Percentiles rank a stretch among this genome's conserved stretches.
Conservation (phyloP, 1,140 invertebrate genomes). For the Papilio helenus region DNA sequence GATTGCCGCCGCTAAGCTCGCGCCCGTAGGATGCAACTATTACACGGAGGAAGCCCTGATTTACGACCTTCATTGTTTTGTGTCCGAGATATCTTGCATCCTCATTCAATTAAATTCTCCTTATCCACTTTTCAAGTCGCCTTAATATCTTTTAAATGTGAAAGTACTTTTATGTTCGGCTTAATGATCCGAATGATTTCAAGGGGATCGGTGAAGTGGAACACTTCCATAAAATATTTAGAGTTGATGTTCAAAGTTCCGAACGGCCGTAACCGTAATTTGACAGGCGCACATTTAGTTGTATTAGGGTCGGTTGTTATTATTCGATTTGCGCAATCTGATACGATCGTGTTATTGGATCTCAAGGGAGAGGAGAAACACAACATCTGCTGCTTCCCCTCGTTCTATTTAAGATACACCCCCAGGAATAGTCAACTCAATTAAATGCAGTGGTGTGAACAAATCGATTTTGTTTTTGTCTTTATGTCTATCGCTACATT, state of each 20-base stretch:
- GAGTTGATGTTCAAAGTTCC: background rate
- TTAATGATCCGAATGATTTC: slow-evolving; percentile 25
- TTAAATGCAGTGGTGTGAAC: slow-evolving; percentile 16
- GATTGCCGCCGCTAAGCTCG: slow-evolving; percentile 75
- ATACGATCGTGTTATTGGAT: slow-evolving; percentile 42
- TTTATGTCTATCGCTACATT: background rate
- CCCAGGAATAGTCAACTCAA: slow-evolving; percentile 15
- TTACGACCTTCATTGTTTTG: slow-evolving; percentile 80
- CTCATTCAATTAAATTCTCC: slow-evolving; percentile 58
- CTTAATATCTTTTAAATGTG: slow-evolving; percentile 42
- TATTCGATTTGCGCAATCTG: slow-evolving; percentile 43
- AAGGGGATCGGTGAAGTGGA: slow-evolving; percentile 32
- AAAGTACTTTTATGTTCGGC: slow-evolving; percentile 41
- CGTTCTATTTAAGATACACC: slow-evolving; percentile 23
- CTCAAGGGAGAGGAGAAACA: slow-evolving; percentile 25
- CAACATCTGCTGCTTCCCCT: slow-evolving; percentile 43
- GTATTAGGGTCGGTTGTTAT: slow-evolving; percentile 26
- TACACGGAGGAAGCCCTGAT: slow-evolving; percentile 75
- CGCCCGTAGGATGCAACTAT: slow-evolving; percentile 75
- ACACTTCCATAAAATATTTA: slow-evolving; percentile 22
- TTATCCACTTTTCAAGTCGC: slow-evolving; percentile 45
- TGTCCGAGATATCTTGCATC: slow-evolving; percentile 62
- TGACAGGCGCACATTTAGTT: slow-evolving; percentile 8
- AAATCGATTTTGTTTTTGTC: background rate
- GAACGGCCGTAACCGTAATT: background rate